Evolutionary conservation across 1,140 invertebrate genomes (phyloP).

Genomic region (Liolophura sinensis): DNA sequence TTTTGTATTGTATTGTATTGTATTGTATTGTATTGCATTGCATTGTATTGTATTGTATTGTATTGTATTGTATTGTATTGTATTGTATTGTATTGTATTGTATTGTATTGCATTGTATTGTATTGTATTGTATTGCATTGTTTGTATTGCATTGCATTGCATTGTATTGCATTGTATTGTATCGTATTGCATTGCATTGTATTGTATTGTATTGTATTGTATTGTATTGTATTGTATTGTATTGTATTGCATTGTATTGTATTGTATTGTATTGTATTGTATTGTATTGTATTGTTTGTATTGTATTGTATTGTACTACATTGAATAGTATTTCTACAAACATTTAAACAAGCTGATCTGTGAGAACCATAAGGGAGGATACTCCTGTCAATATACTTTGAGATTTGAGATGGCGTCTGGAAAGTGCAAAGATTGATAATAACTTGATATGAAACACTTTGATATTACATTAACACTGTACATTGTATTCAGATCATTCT

Average conservation of each 20-base stretch:
- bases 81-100: conserved; percentile 13
- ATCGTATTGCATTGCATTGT: conserved; percentile 17
- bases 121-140: conserved; percentile 10
- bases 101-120: conserved; percentile 9
- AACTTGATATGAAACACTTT: too few species aligned
- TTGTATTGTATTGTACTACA: not conserved
- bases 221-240: conserved; percentile 18
- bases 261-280: conserved; percentile 8
- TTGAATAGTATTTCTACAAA: too few species aligned
- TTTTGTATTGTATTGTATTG: conserved; percentile 12
- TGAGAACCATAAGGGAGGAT: too few species aligned
- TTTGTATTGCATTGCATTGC: conserved; percentile 7
- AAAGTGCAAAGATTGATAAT: too few species aligned
- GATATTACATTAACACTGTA: too few species aligned
- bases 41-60: conserved; percentile 21
- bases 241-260: conserved; percentile 12
- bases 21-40: conserved; percentile 18
- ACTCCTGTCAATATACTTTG: too few species aligned
- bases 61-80: conserved; percentile 20
- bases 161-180: conserved; percentile 10
- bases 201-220: conserved; percentile 22
- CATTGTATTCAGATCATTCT: too few species aligned
- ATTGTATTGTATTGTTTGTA: conserved; percentile 11
- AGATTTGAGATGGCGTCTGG: too few species aligned
- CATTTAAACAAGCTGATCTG: too few species aligned